Conservation (phyloP, 2,113 vertebrate species). For the Scatophagus argus region DNA sequence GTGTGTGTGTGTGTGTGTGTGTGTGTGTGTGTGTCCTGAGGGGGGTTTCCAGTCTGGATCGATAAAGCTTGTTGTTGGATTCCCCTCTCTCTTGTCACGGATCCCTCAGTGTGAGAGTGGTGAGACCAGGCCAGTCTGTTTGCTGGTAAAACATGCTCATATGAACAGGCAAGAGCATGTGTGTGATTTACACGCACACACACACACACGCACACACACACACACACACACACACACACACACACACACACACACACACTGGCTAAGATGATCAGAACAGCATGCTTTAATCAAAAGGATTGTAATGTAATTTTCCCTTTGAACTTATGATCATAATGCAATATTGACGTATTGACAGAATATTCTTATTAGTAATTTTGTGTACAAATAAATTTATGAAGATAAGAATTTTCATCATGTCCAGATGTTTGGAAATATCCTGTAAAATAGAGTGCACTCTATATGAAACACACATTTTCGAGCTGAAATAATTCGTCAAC, state of each 20-base stretch:
- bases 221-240: neutral
- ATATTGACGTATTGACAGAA: neutral
- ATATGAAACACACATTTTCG: neutral
- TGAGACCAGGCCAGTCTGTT: slow-evolving; percentile 73
- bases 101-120: slow-evolving; percentile 76
- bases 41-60: slow-evolving; percentile 85
- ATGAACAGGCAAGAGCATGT: slow-evolving; percentile 49
- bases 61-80: slow-evolving; percentile 84
- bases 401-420: neutral
- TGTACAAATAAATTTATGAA: neutral
- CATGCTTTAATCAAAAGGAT: slow-evolving; percentile 1
- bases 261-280: slow-evolving; percentile 12
- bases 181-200: slow-evolving; percentile 7
- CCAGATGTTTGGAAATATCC: neutral
- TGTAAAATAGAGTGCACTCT: neutral
- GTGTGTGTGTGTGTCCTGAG: slow-evolving; percentile 64
- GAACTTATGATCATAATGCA: neutral
- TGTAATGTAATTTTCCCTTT: neutral
- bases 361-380: neutral
- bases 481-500: neutral
- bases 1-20: slow-evolving; percentile 49
- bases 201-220: slow-evolving; percentile 1
- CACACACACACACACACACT: neutral
- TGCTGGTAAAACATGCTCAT: slow-evolving; percentile 73
- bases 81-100: slow-evolving; percentile 82